Conservation (phyloP, 2,797 vertebrate genomes). For the Toxotes lorentzi region DNA sequence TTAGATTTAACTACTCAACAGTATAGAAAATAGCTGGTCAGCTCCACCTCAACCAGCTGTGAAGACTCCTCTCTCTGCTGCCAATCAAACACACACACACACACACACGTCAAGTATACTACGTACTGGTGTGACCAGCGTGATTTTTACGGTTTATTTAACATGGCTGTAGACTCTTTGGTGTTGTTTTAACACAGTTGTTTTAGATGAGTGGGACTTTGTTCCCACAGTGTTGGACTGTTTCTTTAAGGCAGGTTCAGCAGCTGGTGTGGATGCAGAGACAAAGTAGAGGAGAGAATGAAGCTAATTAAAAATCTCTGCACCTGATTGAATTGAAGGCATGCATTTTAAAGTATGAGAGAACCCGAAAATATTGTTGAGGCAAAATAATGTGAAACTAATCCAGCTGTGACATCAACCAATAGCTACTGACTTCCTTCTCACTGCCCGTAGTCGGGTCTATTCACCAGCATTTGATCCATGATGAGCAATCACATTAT, state of each 20-base stretch:
- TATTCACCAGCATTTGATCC: conserved; percentile 22
- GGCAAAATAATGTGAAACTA: conserved; percentile 30
- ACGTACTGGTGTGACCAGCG: no score
- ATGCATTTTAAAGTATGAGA: conserved; percentile 24
- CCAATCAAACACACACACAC: no score
- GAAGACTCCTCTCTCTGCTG: no score
- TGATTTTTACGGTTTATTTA: no score
- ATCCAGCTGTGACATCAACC: conserved; percentile 23
- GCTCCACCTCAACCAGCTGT: no score
- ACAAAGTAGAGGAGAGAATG: conserved; percentile 23
- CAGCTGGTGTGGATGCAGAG: conserved; percentile 4
- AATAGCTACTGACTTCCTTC: not conserved
- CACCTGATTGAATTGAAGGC: conserved; percentile 21
- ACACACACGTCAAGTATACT: no score
- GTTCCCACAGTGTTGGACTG: not conserved
- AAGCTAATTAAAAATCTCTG: conserved; percentile 34
- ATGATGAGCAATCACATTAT: conserved; percentile 31
- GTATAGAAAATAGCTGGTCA: no score
- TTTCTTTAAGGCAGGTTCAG: conserved; percentile 7
- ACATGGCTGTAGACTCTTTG: not conserved
- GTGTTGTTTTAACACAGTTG: not conserved
- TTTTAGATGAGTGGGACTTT: not conserved
- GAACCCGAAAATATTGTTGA: not conserved
- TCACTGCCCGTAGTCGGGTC: conserved; percentile 10
- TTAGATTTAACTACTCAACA: no score